A percentile compares a stretch with the other conserved stretches of the same genome.
phyloP scores from a whole-genome alignment of 2,888 invertebrate species.

The Drosophila pseudotakahashii region DNA sequence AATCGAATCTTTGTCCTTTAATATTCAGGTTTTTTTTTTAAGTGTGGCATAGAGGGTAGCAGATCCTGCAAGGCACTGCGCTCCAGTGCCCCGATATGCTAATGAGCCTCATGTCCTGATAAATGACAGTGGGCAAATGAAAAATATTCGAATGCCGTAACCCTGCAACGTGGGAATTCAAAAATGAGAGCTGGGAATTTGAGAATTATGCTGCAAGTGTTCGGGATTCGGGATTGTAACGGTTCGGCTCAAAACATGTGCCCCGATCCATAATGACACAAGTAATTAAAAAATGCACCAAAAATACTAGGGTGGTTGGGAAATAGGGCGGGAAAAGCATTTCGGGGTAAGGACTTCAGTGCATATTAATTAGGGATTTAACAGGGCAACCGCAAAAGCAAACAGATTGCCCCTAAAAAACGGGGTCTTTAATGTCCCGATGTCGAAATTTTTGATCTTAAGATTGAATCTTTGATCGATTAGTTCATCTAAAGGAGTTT shows the following conservation, averaged over 20 bases:
- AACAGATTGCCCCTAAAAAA: background rate
- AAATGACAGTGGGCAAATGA: conserved; percentile 55
- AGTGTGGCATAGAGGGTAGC: conserved; percentile 14
- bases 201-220: conserved; percentile 61
- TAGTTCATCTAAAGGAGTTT: background rate
- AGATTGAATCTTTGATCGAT: conserved; percentile 15
- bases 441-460: background rate
- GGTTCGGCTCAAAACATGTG: conserved; percentile 17
- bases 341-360: background rate
- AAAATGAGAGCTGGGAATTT: conserved; percentile 24
- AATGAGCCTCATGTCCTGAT: conserved; percentile 68
- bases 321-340: conserved; percentile 2
- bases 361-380: conserved; percentile 18
- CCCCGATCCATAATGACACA: conserved; percentile 16
- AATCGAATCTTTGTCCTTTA: background rate
- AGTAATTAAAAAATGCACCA: conserved; percentile 24
- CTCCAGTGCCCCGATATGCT: conserved; percentile 70
- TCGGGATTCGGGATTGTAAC: conserved; percentile 26
- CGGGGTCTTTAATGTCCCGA: background rate
- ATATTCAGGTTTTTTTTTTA: background rate
- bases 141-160: conserved; percentile 10
- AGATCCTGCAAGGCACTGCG: conserved; percentile 57
- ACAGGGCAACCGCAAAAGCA: conserved; percentile 21
- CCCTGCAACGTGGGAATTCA: conserved; percentile 62
- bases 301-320: background rate